Evolutionary conservation across 2,888 invertebrate genomes (phyloP), one percentile per base, ranked within the genome.

Genomic region (Trachelus stipa): DNA sequence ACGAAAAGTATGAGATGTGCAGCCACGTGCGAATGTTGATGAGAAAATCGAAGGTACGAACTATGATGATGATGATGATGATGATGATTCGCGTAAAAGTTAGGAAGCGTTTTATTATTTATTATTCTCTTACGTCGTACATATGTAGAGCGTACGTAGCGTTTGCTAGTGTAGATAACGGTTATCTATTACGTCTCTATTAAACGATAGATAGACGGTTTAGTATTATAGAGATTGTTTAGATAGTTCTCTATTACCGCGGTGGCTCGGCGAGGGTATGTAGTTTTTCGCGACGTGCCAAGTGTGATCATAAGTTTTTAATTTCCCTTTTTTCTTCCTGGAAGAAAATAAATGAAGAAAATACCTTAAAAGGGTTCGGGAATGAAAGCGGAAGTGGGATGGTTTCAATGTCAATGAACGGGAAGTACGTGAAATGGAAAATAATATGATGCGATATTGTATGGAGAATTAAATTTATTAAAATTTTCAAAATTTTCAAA

Each of bases 101-200:
- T 86, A 87, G 82, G 85, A 86, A 88, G 85, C 86, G 87, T 89
- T 87, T 89, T 89, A 89, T 90, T 91, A 91, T 91, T 78, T 75
- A 75, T 91, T 91, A 91, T 91, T 91, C 87, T 90, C 88, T 88
- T 89, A 88, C 87, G 86, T 88, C 88, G 86, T 88, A 86, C 83
- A 84, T 86, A 85, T 84, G 85, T 88, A 87, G 87, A 85, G 81
- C 82, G 81, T 81, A 81, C 79, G 76, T 84, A 82, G 82, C 88
- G 85, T 87, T 87, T 87, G 85, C 85, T 87, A 85, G 85, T 83
- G 84, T 87, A 88, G 85, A 87, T 86, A 84, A 84, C 78, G 83
- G 82, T 79, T 76, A 79, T 77, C 85, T 86, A 82, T 87, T 87
- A 86, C 86, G 88, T 88, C 88, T 88, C 85, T 88, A 85, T 87